Percentiles rank a stretch among this genome's conserved stretches.
These are phyloP conservation scores for Neomicropteryx cornuta DNA, from an alignment of 1,140 invertebrate genomes.

Conservation along the genomic window DNA sequence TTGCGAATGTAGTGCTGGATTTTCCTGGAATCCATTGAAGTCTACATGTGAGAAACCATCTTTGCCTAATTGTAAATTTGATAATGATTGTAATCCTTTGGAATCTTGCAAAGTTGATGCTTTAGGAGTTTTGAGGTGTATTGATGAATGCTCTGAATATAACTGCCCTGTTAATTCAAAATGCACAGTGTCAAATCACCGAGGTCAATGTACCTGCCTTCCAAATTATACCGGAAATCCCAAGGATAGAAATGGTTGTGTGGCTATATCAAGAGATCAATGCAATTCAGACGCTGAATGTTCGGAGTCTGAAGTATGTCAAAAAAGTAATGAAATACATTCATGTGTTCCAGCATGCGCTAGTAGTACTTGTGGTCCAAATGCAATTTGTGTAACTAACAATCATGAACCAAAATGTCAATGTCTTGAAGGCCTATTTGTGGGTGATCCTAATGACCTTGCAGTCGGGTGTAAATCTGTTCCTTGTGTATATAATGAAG, in stretches of 20 bases:
- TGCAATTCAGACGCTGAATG: conserved; percentile 74
- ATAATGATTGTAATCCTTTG: conserved; percentile 57
- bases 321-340: conserved; percentile 30
- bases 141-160: conserved; percentile 61
- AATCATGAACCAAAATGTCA: conserved; percentile 82
- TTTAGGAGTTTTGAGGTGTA: conserved; percentile 76
- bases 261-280: conserved; percentile 53
- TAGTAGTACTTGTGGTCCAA: conserved; percentile 65
- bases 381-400: conserved; percentile 73
- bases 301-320: conserved; percentile 65
- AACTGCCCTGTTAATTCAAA: conserved; percentile 74
- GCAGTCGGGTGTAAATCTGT: conserved; percentile 63
- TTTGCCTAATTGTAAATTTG: conserved; percentile 63
- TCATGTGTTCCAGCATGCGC: conserved; percentile 68
- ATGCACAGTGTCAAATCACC: conserved; percentile 63
- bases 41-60: conserved; percentile 76
- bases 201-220: conserved; percentile 67
- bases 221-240: conserved; percentile 76
- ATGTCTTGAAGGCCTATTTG: conserved; percentile 72
- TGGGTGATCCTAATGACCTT: conserved; percentile 71
- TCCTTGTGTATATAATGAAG: conserved; percentile 74
- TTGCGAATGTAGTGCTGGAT: conserved; percentile 66
- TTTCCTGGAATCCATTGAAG: conserved; percentile 69
- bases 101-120: conserved; percentile 68
- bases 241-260: conserved; percentile 77